Base-by-base conservation (phyloP, 2,797 vertebrate species). In the Circus cinereus region DNA sequence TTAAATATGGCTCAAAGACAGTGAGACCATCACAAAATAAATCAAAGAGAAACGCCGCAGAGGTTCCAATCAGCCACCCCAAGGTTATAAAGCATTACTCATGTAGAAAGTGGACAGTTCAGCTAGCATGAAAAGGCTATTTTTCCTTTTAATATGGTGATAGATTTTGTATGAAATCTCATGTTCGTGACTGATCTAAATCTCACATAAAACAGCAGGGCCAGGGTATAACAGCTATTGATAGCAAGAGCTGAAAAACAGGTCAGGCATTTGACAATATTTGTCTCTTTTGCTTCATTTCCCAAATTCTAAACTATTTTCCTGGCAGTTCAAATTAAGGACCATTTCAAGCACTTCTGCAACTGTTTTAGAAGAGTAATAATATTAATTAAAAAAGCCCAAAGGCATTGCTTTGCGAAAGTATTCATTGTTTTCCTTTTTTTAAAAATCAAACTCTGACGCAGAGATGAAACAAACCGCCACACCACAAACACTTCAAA, bases 301-400 rank as follows among this genome's bases (percentile, higher is more conserved):
- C 64, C 85, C 65, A 84, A 72, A 91, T 56, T 59, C 50, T 76
- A 47, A 94, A 88, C 74, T 81, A 24, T 84, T 88, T 95, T 86
- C 82, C 94, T 73, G 79, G 63, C 85, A 95, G 79, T 59, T 86
- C 85, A 92, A 88, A 88, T 92, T 81, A 93, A 92, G 57, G 69
- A 69, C 50, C 16, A 68, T 93, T 93, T 86, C 91, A 95, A 90
- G 83, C 36, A 80, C 43, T 85, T 84, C 65, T 94, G 65, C 79
- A 95, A 84, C 82, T 59, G 65, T 78, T 95, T 82, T 78, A 91
- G 50, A 88, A 89, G 38, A 92, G 54, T 30, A 94, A 82, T 79
- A 94, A 85, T 38, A 78, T 53, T 14, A 88, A 96, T 91, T 53
- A 67, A 74, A 87, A 60, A 56, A 56, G 12, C 73, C 54, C 70